Conservation (phyloP, 1,140 invertebrate species). For the Drosophila ercepeae region DNA sequence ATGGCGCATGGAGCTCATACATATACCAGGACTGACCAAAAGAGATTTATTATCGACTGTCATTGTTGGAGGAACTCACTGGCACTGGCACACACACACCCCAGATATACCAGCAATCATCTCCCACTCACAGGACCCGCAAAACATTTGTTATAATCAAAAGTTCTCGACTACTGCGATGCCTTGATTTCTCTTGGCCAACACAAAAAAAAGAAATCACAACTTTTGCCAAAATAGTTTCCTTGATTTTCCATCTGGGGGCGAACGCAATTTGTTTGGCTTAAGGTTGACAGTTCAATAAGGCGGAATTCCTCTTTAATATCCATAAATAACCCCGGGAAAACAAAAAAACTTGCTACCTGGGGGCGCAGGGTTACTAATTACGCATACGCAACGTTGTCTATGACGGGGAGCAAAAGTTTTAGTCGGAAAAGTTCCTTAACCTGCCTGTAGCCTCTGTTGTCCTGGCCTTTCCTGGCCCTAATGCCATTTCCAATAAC, state of each 20-base stretch:
- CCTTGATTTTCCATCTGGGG: conserved; percentile 38
- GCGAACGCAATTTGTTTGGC: conserved; percentile 72
- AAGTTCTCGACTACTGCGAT: conserved; percentile 60
- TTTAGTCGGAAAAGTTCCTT: conserved; percentile 60
- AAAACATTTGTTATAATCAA: conserved; percentile 80
- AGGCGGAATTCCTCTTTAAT: conserved; percentile 65
- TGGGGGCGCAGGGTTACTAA: conserved; percentile 60
- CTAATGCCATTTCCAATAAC: conserved; percentile 74
- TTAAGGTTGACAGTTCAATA: conserved; percentile 82
- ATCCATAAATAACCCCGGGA: conserved; percentile 69
- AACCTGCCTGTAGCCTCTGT: conserved; percentile 24
- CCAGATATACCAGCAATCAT: conserved; percentile 25
- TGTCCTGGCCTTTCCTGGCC: conserved; percentile 13
- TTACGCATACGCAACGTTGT: conserved; percentile 75
- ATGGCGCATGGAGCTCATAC: conserved; percentile 42
- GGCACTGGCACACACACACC: background rate
- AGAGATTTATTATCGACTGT: conserved; percentile 76
- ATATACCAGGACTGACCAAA: conserved; percentile 49
- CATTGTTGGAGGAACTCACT: conserved; percentile 36
- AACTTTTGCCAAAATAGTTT: conserved; percentile 72
- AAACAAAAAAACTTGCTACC: conserved; percentile 60
- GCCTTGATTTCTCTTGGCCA: conserved; percentile 60
- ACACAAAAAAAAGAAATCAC: conserved; percentile 26
- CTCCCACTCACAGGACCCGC: conserved; percentile 24
- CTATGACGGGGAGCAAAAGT: conserved; percentile 42